These are phyloP conservation scores for Campoplex capitator DNA, from an alignment of 2,888 invertebrate species.

Conservation along the genomic window DNA sequence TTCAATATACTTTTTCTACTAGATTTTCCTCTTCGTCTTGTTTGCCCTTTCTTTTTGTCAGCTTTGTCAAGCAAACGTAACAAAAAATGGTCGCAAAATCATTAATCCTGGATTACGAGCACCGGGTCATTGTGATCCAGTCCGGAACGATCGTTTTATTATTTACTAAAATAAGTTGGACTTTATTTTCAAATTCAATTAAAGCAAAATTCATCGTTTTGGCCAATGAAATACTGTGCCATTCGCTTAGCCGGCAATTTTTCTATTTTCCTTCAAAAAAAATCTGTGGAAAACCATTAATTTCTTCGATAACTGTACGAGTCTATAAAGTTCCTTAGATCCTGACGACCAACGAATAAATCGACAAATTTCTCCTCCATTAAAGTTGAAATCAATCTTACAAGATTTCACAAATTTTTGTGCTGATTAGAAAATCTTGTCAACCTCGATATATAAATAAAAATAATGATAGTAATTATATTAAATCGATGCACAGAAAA, in stretches of 20 bases:
- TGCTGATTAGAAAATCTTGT: neutral
- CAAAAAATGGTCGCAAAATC: neutral
- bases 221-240: neutral
- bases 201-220: neutral
- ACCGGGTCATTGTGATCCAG: neutral
- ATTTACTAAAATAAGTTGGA: neutral
- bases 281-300: no score
- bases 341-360: no score
- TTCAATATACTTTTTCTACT: conserved; percentile 24
- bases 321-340: no score
- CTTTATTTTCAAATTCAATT: neutral
- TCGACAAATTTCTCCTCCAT: neutral
- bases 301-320: no score
- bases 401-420: neutral
- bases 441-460: neutral
- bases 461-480: neutral
- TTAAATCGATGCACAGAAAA: neutral
- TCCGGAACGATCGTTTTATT: neutral
- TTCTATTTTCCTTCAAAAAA: neutral
- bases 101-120: neutral
- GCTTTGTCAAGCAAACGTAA: neutral
- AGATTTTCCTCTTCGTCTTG: neutral
- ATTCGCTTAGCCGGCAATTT: neutral
- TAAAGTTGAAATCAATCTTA: neutral
- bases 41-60: neutral